Percentiles rank a stretch among this genome's conserved stretches.
These are phyloP conservation scores for Protobothrops flavoviridis DNA, from an alignment of 2,113 vertebrate genomes.

Conservation along the genomic window DNA sequence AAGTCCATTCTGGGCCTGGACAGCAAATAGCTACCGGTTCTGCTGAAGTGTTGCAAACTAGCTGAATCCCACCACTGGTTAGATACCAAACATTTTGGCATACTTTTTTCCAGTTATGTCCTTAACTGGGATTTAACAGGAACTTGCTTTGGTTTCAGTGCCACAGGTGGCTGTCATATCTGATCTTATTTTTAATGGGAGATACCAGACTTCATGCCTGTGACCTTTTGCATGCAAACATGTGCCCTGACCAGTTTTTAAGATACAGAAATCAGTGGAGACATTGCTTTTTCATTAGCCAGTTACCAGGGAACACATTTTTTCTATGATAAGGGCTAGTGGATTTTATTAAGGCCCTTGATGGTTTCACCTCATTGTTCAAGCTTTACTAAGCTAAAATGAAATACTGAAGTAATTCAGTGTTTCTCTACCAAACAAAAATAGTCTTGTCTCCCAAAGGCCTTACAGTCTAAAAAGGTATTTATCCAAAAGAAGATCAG, in stretches of 20 bases:
- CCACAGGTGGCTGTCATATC: neutral
- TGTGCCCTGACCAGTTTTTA: neutral
- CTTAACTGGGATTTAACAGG: neutral
- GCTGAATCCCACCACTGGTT: neutral
- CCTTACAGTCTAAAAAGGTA: neutral
- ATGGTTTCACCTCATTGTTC: neutral
- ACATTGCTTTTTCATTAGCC: neutral
- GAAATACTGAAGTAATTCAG: neutral
- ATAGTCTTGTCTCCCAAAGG: constrained; percentile 11
- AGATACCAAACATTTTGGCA: neutral
- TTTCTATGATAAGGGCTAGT: neutral
- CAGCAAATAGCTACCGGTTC: too few species aligned
- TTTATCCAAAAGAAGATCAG: neutral
- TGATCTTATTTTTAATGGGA: neutral
- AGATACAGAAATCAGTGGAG: neutral
- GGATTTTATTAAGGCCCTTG: neutral
- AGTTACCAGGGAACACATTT: neutral
- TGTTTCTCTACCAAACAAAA: constrained; percentile 4
- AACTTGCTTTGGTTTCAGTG: neutral
- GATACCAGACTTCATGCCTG: neutral
- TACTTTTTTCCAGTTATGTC: neutral
- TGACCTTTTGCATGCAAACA: neutral
- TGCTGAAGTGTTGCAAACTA: too few species aligned
- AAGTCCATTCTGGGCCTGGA: too few species aligned
- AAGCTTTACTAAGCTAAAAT: neutral